Evolutionary conservation across 2,113 vertebrate genomes (phyloP), one percentile per base, ranked within the genome.

Genomic region (Dipodomys spectabilis): DNA sequence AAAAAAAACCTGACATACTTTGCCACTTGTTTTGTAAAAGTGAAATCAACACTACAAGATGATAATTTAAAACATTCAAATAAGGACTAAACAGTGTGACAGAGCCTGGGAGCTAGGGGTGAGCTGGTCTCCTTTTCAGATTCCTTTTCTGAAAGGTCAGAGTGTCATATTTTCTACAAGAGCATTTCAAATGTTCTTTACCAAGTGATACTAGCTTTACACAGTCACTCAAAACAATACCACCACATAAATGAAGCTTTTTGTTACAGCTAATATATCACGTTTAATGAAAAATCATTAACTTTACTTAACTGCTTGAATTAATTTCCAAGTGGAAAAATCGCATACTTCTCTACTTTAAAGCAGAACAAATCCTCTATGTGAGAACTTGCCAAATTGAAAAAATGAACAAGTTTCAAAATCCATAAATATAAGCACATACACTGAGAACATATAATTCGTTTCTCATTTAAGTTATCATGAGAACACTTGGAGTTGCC

Each of bases 61-160:
- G 27, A n/a, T 96, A 85, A 90, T 53, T 92, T 94, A 94, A 97
- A 95, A 65, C 80, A 95, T n/a, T 72, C 88, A 97, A 92, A 84
- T 75, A 53, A 22, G 1, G 8, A 57, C 10, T 62, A 0, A 7
- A 27, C 53, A 90, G 62, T 16, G 28, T 44, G 23, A 53, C 85
- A 75, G 27, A 84, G 39, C 49, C 95, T 90, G 69, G 80, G 79
- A 93, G 77, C 22, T 19, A 53, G 3, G 44, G 10, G 7, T 8
- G 49, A 32, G 60, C 39, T 18, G 79, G 60, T 57, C 15, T 57
- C 74, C 89, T 91, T 90, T 86, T 79, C 23, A 77, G 2, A 22
- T 32, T 23, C 92, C 81, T 95, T 67, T 73, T 35, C 44, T 71
- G 72, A 91, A 71, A 96, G 71, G 84, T 91, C n/a, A n/a, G 75